These are phyloP conservation scores for Pocillopora meandrina DNA, from an alignment of 92 coral and sea anemone genomes.

Conservation along the genomic window DNA sequence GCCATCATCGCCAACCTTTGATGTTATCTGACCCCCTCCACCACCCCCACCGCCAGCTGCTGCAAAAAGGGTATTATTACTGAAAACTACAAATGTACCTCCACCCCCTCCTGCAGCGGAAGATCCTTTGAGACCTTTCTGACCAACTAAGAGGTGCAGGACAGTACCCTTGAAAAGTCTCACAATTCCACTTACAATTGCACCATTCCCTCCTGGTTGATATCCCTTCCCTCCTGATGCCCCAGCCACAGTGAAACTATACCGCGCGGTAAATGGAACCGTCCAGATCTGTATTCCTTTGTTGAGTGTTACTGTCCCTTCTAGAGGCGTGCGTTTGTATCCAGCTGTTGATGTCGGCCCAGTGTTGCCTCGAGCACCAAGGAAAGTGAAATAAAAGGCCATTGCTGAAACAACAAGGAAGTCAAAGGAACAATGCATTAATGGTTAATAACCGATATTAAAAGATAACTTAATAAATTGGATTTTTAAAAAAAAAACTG, in stretches of 20 bases:
- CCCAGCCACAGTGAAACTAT: conserved; percentile 52
- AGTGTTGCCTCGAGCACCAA: conserved; percentile 43
- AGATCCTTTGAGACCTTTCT: conserved; percentile 33
- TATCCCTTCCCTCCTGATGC: conserved; percentile 58
- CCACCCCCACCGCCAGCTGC: conserved; percentile 85
- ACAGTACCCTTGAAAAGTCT: conserved; percentile 40
- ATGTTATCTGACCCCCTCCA: conserved; percentile 13
- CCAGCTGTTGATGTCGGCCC: conserved; percentile 53
- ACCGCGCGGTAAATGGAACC: conserved; percentile 58
- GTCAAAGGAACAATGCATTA: too few species aligned
- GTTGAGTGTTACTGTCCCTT: conserved; percentile 36
- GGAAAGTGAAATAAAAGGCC: conserved; percentile 14
- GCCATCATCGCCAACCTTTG: conserved; percentile 45
- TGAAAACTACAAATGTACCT: conserved; percentile 53
- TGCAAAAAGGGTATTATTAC: conserved; percentile 8
- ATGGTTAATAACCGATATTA: too few species aligned
- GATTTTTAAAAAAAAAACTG: too few species aligned
- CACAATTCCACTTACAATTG: conserved; percentile 37
- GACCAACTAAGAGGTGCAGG: conserved; percentile 58
- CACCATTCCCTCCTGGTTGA: conserved; percentile 15
- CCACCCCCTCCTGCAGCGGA: conserved; percentile 67
- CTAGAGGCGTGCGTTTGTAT: conserved; percentile 48
- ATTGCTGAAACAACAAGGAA: conserved; percentile 19
- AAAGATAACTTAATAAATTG: too few species aligned
- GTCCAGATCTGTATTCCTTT: conserved; percentile 68